Percentiles rank a stretch among this genome's conserved stretches.
Evolutionary conservation across 2,797 vertebrate species (phyloP).

Genomic region (Cossypha heuglini): DNA sequence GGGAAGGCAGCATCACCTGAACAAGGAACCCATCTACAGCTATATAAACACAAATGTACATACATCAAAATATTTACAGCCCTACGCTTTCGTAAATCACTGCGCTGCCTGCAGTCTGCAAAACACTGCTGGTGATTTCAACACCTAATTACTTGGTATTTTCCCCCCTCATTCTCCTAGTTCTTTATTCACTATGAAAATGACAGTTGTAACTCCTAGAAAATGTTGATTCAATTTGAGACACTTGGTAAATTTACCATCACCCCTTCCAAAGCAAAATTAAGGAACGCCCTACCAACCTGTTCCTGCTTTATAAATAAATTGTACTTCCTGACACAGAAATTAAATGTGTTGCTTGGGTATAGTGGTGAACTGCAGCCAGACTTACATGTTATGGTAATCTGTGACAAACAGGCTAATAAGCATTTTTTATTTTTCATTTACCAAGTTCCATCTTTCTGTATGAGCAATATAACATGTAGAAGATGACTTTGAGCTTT

Average conservation of each 20-base stretch:
- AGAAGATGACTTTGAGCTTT: neutral
- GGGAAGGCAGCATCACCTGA: neutral
- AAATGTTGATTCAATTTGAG: conserved; percentile 76
- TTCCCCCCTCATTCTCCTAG: neutral
- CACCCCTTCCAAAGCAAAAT: conserved; percentile 79
- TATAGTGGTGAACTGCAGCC: neutral
- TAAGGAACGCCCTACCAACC: conserved; percentile 75
- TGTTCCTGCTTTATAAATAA: conserved; percentile 77
- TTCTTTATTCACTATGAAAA: conserved; percentile 31
- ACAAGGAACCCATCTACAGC: neutral
- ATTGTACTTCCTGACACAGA: neutral
- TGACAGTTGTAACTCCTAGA: conserved; percentile 73
- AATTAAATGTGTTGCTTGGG: neutral
- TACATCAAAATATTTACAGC: conserved; percentile 36
- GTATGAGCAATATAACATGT: neutral
- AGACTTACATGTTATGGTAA: neutral
- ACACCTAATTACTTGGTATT: neutral
- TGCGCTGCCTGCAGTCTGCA: neutral
- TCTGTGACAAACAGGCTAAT: neutral
- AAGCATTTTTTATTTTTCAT: neutral
- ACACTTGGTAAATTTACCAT: conserved; percentile 79
- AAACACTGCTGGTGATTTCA: neutral
- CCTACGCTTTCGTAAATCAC: neutral
- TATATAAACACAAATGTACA: neutral
- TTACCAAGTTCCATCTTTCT: neutral